These are phyloP conservation scores for Trinectes maculatus DNA, from an alignment of 2,113 vertebrate species.

Conservation along the genomic window DNA sequence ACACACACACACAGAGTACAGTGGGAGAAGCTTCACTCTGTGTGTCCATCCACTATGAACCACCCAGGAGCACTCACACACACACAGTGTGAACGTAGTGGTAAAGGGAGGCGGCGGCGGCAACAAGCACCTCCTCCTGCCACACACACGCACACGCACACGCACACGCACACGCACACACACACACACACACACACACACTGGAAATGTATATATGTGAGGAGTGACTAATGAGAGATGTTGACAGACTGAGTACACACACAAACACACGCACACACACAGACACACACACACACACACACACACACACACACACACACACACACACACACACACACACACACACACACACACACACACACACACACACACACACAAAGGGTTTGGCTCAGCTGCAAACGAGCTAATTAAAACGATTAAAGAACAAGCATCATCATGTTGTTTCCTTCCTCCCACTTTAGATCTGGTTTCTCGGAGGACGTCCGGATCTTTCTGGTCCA, in stretches of 20 bases:
- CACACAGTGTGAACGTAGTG: not conserved
- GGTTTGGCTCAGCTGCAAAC: too few relatives aligned
- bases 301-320: not conserved
- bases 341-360: too few relatives aligned
- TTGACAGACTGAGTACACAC: not conserved
- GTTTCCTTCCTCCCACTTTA: too few relatives aligned
- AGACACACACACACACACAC: not conserved
- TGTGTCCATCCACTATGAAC: not conserved
- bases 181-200: not conserved
- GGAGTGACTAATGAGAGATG: not conserved
- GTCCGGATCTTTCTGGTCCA: too few relatives aligned
- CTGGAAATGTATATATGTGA: not conserved
- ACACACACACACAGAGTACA: not conserved
- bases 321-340: too few relatives aligned
- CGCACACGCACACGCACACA: not conserved
- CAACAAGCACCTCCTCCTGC: constrained; percentile 22
- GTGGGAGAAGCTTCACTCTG: not conserved
- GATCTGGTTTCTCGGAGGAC: too few relatives aligned
- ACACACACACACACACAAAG: too few relatives aligned
- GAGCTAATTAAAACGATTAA: too few relatives aligned
- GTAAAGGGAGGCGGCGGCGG: constrained; percentile 35
- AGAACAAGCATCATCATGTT: too few relatives aligned
- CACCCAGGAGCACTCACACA: not conserved
- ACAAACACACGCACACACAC: not conserved
- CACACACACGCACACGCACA: constrained; percentile 2